Conservation (phyloP, 2,888 invertebrate genomes). For the Tillus elongatus region DNA sequence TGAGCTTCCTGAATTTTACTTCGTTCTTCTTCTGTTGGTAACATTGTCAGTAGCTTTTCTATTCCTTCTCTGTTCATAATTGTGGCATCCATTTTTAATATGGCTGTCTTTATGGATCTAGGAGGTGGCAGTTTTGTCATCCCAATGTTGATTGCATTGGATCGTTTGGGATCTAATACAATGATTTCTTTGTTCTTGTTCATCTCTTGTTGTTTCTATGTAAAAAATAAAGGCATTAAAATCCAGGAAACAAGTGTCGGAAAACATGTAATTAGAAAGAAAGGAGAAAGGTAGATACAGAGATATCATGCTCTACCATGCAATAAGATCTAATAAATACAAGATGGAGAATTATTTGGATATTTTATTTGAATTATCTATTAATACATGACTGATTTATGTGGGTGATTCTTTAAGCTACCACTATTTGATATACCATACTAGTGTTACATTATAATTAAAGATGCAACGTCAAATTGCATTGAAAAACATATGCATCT, state of each 20-base stretch:
- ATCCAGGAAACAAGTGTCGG: no score
- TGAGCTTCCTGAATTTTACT: slow-evolving; percentile 95
- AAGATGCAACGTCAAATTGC: no score
- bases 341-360: no score
- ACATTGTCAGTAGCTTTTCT: slow-evolving; percentile 94
- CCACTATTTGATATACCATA: no score
- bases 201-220: slow-evolving; percentile 71
- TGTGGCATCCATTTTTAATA: slow-evolving; percentile 97
- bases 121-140: slow-evolving; percentile 98
- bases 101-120: slow-evolving; percentile 96
- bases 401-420: no score
- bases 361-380: no score
- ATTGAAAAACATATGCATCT: no score
- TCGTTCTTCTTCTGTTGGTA: slow-evolving; percentile 87
- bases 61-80: slow-evolving; percentile 97
- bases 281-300: neutral
- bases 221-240: slow-evolving; percentile 10
- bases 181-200: slow-evolving; percentile 86
- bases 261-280: neutral
- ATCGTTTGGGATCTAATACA: slow-evolving; percentile 92
- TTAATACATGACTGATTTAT: no score
- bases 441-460: no score
- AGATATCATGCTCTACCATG: slow-evolving; percentile 12
- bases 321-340: slow-evolving; percentile 1
- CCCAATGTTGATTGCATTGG: slow-evolving; percentile 98